Base-by-base conservation (phyloP, 2,888 invertebrate genomes). In the Catocala fraxini region DNA sequence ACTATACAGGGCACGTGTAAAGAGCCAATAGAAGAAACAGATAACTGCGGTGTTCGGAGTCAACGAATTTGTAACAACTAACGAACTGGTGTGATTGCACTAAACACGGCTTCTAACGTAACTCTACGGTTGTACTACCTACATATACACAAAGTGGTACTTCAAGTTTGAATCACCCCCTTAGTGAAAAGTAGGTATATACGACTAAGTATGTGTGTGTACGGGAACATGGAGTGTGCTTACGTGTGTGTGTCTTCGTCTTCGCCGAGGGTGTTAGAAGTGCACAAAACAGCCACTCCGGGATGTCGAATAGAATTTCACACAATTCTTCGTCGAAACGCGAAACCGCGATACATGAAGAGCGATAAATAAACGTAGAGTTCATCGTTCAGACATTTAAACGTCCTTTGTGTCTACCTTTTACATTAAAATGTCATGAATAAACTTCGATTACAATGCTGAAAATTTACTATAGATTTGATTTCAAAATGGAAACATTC, bases 161-260 rank as follows among this genome's bases (percentile, higher is more conserved):
- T 71, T 53, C 48, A 49, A 71, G 59, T 70, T 43, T 51, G 51
- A 41, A 48, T 47, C 65, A 55, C 51, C 57, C 63, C 25, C n/a
- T 54, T 59, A 73, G 66, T 63, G 56, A 68, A 62, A 60, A 53
- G 63, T 63, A 60, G 51, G 63, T 63, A n/a, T n/a, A n/a, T n/a
- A 56, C 63, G 47, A 13, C 11, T 34, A 57, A 53, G 39, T 59
- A 25, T 57, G 65, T 61, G 65, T 63, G 59, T 52, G 68, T 57
- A 56, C 33, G 41, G 48, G 33, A 11, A 15, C 10, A 6, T 48
- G 11, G 15, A 43, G 3, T 7, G 10, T 35, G 35, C 15, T 6
- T 39, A 52, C 15, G 25, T 47, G 53, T 43, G 54, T 45, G 33
- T 57, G 39, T 39, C 35, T 6, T 9, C 43, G 46, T 15, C 10